A percentile compares a stretch with the other conserved stretches of the same genome.
Evolutionary conservation across 2,113 vertebrate genomes (phyloP).

Genomic region (Antigone vipio): DNA sequence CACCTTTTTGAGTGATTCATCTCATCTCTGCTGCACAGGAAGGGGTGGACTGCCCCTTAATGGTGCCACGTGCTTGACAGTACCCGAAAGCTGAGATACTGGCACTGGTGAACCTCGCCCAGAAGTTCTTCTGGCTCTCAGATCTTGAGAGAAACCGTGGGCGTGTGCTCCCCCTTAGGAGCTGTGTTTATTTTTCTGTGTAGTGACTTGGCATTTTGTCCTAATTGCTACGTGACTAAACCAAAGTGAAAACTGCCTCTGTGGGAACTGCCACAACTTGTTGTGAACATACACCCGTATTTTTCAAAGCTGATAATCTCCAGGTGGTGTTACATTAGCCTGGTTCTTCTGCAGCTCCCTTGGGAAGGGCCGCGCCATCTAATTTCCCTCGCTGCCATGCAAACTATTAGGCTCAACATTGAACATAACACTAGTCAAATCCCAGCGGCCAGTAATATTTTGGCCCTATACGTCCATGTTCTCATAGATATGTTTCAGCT

Average conservation of each 20-base stretch:
- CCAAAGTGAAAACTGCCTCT: neutral
- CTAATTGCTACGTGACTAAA: neutral
- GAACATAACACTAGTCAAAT: neutral
- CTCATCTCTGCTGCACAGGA: neutral
- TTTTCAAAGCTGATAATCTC: constrained; percentile 4
- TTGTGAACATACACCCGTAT: neutral
- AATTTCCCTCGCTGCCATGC: constrained; percentile 8
- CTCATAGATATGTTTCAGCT: neutral
- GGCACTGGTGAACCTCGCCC: neutral
- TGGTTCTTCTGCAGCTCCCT: neutral
- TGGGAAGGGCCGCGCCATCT: neutral
- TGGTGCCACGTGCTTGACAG: neutral
- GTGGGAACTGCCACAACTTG: neutral
- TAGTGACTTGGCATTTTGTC: neutral
- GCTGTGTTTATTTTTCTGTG: neutral
- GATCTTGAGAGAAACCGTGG: neutral
- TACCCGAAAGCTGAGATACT: neutral
- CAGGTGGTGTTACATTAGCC: neutral
- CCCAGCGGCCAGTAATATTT: neutral
- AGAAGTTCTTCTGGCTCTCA: neutral
- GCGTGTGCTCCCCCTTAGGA: neutral
- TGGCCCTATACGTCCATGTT: neutral
- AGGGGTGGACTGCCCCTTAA: neutral
- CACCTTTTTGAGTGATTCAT: neutral
- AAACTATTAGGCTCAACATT: neutral